A percentile compares a stretch with the other conserved stretches of the same genome.
phyloP scores from a whole-genome alignment of 2,888 invertebrate species.

The Glyphotaelius pellucidus region DNA sequence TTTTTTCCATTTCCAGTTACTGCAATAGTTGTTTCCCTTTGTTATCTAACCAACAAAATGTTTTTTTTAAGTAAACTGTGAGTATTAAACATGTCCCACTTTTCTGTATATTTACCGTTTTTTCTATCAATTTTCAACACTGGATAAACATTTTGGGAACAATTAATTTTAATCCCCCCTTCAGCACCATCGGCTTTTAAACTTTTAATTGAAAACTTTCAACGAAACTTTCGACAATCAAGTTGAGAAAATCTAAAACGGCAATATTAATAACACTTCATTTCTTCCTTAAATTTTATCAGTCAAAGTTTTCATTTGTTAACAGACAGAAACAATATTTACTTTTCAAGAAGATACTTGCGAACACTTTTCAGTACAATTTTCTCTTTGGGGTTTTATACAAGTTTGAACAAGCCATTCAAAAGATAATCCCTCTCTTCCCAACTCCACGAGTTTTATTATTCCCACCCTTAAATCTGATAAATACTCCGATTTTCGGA shows the following conservation, averaged over 20 bases:
- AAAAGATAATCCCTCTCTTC: constrained; percentile 9
- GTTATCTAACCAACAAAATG: too few relatives aligned
- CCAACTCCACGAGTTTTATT: neutral
- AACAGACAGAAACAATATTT: constrained; percentile 38
- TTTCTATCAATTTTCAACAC: neutral
- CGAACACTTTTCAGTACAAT: neutral
- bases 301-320: constrained; percentile 47
- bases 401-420: neutral
- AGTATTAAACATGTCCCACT: too few relatives aligned
- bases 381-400: neutral
- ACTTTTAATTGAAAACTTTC: constrained; percentile 19
- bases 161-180: neutral
- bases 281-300: constrained; percentile 44
- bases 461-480: neutral
- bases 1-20: too few relatives aligned
- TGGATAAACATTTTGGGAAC: neutral
- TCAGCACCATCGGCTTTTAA: constrained; percentile 19
- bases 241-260: neutral
- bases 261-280: constrained; percentile 16
- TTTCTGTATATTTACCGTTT: neutral
- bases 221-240: neutral
- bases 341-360: constrained; percentile 16
- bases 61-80: too few relatives aligned
- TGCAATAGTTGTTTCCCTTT: too few relatives aligned
- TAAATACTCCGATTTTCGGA: neutral